Conservation (phyloP, 2,888 invertebrate genomes). For the Conomelus anceps region DNA sequence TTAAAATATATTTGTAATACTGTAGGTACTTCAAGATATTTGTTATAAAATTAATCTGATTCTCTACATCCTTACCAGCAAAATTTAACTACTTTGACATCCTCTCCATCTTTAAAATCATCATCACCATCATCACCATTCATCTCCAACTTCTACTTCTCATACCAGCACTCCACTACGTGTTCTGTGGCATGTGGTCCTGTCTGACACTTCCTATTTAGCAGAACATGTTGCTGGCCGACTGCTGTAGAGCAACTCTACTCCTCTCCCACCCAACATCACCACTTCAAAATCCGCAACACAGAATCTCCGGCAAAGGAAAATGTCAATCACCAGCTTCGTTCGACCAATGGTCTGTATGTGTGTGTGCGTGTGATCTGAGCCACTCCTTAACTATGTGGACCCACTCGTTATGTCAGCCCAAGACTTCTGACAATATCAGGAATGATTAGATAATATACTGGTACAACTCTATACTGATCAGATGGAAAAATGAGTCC, state of each 20-base stretch:
- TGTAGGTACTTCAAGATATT: no score
- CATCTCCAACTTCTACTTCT: not conserved
- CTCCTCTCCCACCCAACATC: not conserved
- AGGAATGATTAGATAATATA: not conserved
- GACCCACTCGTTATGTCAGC: not conserved
- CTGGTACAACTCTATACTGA: not conserved
- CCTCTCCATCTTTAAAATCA: no score
- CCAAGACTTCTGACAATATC: not conserved
- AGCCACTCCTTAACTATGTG: not conserved
- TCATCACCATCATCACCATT: no score
- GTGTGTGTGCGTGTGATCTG: no score
- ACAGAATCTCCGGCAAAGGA: not conserved
- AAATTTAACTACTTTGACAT: no score
- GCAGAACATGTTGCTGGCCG: not conserved
- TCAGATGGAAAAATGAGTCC: not conserved
- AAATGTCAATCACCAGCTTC: not conserved
- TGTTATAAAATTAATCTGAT: no score
- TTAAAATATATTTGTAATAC: no score
- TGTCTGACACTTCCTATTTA: not conserved
- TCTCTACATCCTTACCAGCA: no score
- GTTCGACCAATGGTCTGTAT: no score
- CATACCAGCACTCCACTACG: not conserved
- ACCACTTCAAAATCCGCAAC: not conserved
- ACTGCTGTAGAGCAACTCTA: not conserved
- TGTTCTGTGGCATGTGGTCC: not conserved